A percentile compares a stretch with the other conserved stretches of the same genome.
phyloP scores from a whole-genome alignment of 2,888 invertebrate species.

The Aporophyla nigra region DNA sequence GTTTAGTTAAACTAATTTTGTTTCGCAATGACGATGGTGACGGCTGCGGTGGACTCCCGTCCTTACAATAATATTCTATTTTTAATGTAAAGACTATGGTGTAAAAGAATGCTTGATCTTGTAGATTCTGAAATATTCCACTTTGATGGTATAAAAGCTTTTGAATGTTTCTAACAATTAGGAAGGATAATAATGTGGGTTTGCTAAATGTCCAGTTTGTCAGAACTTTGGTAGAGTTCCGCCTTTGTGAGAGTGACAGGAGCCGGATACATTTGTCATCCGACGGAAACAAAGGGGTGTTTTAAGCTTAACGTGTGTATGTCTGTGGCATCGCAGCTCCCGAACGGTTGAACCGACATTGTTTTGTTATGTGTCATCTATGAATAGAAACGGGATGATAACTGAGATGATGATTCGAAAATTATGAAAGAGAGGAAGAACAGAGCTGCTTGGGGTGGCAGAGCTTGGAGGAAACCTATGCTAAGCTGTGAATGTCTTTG shows the following conservation, averaged over 20 bases:
- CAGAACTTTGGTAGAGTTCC: background rate
- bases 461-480: too few relatives aligned
- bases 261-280: background rate
- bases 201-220: background rate
- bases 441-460: too few relatives aligned
- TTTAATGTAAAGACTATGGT: background rate
- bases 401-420: background rate
- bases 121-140: background rate
- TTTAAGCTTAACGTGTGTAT: too few relatives aligned
- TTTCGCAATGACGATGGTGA: background rate
- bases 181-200: background rate
- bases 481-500: too few relatives aligned
- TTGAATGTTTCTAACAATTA: background rate
- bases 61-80: background rate
- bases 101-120: background rate
- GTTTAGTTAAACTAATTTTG: background rate
- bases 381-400: background rate
- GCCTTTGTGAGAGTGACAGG: constrained; percentile 3
- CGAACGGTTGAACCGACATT: too few relatives aligned
- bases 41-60: background rate
- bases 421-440: background rate
- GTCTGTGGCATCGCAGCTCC: too few relatives aligned
- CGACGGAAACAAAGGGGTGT: too few relatives aligned
- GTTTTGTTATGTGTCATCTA: background rate
- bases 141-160: background rate